Evolutionary conservation across 1,140 invertebrate genomes (phyloP), one percentile per base, ranked within the genome.

Genomic region (Meloidogyne exigua): DNA sequence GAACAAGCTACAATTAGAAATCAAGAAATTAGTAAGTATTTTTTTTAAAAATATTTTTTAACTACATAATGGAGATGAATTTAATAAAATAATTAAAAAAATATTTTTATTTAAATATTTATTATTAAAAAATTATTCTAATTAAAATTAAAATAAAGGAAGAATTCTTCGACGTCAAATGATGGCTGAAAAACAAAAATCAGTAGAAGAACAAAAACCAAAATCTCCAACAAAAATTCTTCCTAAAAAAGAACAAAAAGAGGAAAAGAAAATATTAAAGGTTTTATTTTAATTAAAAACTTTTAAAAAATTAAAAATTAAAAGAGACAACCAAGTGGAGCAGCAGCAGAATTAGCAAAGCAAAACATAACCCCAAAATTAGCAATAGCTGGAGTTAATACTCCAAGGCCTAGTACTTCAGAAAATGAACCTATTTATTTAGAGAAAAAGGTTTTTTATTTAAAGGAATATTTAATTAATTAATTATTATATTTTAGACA

Each of bases 21-120:
- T 78, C 85, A 87, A 74, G 85, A 87, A 74, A 82, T 88, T 39
- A 75, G 85, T 87, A 70, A 84, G n/a, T n/a, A 86, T 75, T 75
- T 62, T n/a, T 72, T 18, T 7, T 71, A 39, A 28, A 39, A 32
- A n/a, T n/a, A n/a, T n/a, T n/a, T n/a, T 32, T 32, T 44, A 18
- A 57, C n/a, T 26, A 13, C n/a, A n/a, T n/a, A n/a, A n/a, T n/a
- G n/a, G n/a, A 70, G 0, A 32, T 15, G 23, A 36, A n/a, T 21
- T 15, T 36, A 39, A 68, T 39, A 32, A 18, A 68, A 32, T 68
- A n/a, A 32, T 32, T 32, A 32, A 32, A 3, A 3, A 32, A 32
- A 32, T 32, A 32, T 32, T 32, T 32, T 32, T n/a, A n/a, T n/a
- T n/a, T n/a, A 32, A 32, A 3, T 32, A 32, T 32, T 32, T 32